Conservation (phyloP, 2,113 vertebrate species). For the Channa argus region DNA sequence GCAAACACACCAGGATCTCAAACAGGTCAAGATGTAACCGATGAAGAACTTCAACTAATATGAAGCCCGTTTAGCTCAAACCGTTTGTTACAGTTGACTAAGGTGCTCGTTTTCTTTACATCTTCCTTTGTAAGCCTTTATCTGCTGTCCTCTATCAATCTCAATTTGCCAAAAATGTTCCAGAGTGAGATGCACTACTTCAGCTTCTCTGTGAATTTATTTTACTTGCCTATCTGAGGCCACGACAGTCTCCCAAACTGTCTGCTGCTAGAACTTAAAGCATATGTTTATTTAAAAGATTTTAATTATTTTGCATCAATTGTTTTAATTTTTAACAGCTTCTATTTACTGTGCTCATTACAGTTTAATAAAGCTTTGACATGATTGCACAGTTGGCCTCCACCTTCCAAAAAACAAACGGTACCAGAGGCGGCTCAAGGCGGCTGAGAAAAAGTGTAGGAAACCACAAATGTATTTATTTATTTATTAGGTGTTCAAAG, state of each 20-base stretch:
- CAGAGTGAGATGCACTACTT: slow-evolving; percentile 31
- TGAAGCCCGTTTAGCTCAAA: neutral
- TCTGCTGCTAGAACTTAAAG: neutral
- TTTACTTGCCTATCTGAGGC: neutral
- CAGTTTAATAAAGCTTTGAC: slow-evolving; percentile 52
- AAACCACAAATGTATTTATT: neutral
- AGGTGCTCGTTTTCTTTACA: neutral
- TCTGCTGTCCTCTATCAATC: neutral
- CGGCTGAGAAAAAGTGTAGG: neutral
- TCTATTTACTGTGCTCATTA: neutral
- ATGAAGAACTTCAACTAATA: neutral
- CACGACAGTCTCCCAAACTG: neutral
- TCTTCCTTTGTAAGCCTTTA: neutral
- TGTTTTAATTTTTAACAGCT: slow-evolving; percentile 1
- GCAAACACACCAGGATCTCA: too few relatives aligned
- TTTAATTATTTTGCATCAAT: slow-evolving; percentile 32
- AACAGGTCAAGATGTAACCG: neutral
- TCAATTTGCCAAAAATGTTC: slow-evolving; percentile 40
- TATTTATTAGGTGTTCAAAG: slow-evolving; percentile 34
- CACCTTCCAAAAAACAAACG: too few relatives aligned
- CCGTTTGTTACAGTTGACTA: neutral
- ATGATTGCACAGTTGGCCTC: neutral
- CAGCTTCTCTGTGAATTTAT: neutral
- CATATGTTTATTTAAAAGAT: slow-evolving; percentile 21
- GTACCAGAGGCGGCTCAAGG: too few relatives aligned